Conservation (phyloP, 2,888 invertebrate species). For the Julus scandinavius region DNA sequence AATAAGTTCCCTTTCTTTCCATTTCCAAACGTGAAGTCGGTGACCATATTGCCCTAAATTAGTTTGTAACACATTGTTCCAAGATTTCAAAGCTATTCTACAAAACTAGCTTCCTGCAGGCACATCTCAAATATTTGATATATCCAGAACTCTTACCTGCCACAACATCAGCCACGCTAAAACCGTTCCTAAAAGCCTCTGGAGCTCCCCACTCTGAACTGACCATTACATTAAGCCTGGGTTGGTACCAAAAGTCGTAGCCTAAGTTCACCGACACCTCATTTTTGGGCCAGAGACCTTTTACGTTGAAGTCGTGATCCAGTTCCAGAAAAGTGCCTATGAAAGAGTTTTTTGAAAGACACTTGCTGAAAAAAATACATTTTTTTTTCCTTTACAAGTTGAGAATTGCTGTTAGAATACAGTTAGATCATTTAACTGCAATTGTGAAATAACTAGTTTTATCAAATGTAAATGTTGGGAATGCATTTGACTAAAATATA, state of each 20-base stretch:
- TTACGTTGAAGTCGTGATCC: constrained; percentile 82
- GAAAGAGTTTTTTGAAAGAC: too few relatives aligned
- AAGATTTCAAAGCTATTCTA: too few relatives aligned
- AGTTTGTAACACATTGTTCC: neutral
- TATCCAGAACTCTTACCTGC: constrained; percentile 61
- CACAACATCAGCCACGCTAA: constrained; percentile 69
- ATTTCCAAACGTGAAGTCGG: constrained; percentile 87
- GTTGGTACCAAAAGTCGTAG: constrained; percentile 99
- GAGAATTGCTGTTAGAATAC: too few relatives aligned
- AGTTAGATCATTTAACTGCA: too few relatives aligned
- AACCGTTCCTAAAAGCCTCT: constrained; percentile 78
- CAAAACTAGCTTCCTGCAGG: too few relatives aligned
- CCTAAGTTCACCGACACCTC: constrained; percentile 73
- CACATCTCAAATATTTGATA: too few relatives aligned
- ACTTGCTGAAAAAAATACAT: too few relatives aligned
- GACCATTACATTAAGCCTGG: constrained; percentile 88
- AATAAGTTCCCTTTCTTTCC: constrained; percentile 81
- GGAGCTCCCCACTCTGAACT: constrained; percentile 95
- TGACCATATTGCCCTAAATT: constrained; percentile 76
- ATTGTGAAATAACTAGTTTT: too few relatives aligned
- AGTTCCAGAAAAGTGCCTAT: constrained; percentile 82
- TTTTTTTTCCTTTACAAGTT: too few relatives aligned
- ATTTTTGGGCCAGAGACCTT: constrained; percentile 68
- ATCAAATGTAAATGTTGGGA: too few relatives aligned
- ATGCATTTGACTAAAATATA: too few relatives aligned